Conservation (phyloP, 1,140 invertebrate species). For the Steinernema khuongi region DNA sequence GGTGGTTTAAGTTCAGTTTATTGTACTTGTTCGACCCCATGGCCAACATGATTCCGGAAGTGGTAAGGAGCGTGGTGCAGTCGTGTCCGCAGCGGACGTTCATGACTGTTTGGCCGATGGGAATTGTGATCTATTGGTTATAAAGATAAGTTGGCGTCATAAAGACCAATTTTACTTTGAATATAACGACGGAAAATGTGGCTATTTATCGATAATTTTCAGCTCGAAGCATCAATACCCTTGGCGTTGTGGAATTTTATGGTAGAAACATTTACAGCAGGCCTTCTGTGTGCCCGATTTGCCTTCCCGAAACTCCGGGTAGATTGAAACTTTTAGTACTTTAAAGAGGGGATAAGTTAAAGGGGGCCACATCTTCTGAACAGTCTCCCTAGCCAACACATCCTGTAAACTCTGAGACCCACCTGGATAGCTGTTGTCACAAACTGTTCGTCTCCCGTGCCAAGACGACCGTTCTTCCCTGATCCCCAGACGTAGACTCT, state of each 20-base stretch:
- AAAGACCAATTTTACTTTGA: too few relatives aligned
- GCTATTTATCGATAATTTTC: too few relatives aligned
- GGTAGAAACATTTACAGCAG: too few relatives aligned
- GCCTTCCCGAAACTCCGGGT: too few relatives aligned
- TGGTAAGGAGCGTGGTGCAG: slow-evolving; percentile 63
- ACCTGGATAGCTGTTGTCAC: slow-evolving; percentile 54
- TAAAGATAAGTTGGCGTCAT: too few relatives aligned
- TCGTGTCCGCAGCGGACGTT: slow-evolving; percentile 67
- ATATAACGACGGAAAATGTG: too few relatives aligned
- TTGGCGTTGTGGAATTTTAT: too few relatives aligned
- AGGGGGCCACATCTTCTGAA: background rate
- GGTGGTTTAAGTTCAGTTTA: slow-evolving; percentile 67
- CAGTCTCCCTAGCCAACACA: background rate
- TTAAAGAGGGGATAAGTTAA: slow-evolving; percentile 18
- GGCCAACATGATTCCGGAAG: slow-evolving; percentile 66
- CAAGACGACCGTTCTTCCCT: slow-evolving; percentile 67
- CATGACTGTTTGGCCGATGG: slow-evolving; percentile 56
- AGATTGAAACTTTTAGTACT: too few relatives aligned
- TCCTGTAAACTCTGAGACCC: slow-evolving; percentile 24
- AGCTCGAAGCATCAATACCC: too few relatives aligned
- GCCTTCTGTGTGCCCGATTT: too few relatives aligned
- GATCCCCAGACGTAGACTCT: slow-evolving; percentile 70
- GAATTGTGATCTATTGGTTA: slow-evolving; percentile 18
- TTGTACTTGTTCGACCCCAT: slow-evolving; percentile 70
- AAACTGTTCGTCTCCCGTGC: slow-evolving; percentile 66